Percentiles rank a stretch among this genome's conserved stretches.
Evolutionary conservation across 2,113 vertebrate genomes (phyloP).

Genomic region (Oreochromis niloticus): DNA sequence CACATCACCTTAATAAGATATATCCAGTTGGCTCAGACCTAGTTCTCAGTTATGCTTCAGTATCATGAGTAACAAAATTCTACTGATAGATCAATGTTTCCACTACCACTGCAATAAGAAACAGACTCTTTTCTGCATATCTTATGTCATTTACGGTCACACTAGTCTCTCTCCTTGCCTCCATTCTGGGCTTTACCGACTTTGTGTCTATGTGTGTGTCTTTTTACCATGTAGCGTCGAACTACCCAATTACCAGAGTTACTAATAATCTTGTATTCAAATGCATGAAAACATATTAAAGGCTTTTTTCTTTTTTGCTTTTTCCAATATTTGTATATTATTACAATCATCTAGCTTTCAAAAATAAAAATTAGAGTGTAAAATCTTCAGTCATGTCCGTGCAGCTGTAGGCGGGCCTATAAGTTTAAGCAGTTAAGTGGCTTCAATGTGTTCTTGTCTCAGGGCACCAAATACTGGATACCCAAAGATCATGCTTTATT

Average conservation of each 20-base stretch:
- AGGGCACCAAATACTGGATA: background rate
- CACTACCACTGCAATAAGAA: background rate
- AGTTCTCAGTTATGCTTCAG: background rate
- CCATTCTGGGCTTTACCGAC: background rate
- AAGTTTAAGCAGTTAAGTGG: background rate
- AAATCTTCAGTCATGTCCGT: background rate
- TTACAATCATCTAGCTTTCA: background rate
- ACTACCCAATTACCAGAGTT: background rate
- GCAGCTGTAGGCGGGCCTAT: background rate
- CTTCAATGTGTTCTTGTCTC: background rate
- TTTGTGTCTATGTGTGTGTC: background rate
- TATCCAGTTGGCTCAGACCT: slow-evolving; percentile 15
- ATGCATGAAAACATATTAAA: background rate
- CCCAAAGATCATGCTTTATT: fast-evolving
- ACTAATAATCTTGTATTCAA: background rate
- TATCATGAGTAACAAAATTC: background rate
- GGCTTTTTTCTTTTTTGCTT: background rate
- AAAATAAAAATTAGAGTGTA: background rate
- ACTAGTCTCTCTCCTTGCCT: background rate
- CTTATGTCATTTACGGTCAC: background rate
- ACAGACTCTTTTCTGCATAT: background rate
- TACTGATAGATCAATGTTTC: background rate
- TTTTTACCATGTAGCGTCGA: fast-evolving
- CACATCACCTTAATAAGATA: slow-evolving; percentile 11
- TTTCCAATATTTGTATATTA: background rate